Evolutionary conservation across 2,888 invertebrate genomes (phyloP).

Genomic region (Trissolcus japonicus): DNA sequence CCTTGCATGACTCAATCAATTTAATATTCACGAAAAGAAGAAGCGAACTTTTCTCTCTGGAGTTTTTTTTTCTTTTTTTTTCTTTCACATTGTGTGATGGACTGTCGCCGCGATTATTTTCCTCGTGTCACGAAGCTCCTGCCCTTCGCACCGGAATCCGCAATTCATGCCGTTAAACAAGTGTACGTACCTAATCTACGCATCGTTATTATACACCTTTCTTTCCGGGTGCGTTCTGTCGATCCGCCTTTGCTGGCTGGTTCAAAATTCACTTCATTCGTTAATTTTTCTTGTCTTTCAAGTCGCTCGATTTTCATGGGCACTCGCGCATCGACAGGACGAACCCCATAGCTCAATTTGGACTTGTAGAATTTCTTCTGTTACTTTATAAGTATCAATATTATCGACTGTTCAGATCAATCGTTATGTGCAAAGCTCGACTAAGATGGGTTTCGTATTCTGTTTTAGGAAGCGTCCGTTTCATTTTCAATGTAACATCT

Average conservation of each 20-base stretch:
- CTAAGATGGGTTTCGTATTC: conserved; percentile 69
- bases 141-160: conserved; percentile 53
- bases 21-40: conserved; percentile 54
- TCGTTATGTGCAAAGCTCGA: conserved; percentile 73
- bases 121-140: conserved; percentile 55
- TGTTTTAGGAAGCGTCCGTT: conserved; percentile 63
- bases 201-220: conserved; percentile 72
- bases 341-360: conserved; percentile 64
- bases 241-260: conserved; percentile 18
- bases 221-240: conserved; percentile 69
- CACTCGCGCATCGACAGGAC: conserved; percentile 62
- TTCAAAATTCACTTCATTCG: not conserved
- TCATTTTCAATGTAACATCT: not conserved
- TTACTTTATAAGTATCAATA: conserved; percentile 75
- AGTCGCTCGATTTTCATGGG: not conserved
- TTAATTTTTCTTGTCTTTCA: not conserved
- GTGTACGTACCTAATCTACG: conserved; percentile 74
- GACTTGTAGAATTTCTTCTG: conserved; percentile 74
- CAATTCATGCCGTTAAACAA: conserved; percentile 58
- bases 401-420: conserved; percentile 72
- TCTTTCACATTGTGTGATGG: conserved; percentile 51
- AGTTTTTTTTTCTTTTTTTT: conserved; percentile 8
- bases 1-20: conserved; percentile 54
- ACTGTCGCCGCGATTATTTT: conserved; percentile 51
- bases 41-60: conserved; percentile 26